phyloP scores from a whole-genome alignment of 2,888 invertebrate genomes.

The Pristionchus maxplancki region DNA sequence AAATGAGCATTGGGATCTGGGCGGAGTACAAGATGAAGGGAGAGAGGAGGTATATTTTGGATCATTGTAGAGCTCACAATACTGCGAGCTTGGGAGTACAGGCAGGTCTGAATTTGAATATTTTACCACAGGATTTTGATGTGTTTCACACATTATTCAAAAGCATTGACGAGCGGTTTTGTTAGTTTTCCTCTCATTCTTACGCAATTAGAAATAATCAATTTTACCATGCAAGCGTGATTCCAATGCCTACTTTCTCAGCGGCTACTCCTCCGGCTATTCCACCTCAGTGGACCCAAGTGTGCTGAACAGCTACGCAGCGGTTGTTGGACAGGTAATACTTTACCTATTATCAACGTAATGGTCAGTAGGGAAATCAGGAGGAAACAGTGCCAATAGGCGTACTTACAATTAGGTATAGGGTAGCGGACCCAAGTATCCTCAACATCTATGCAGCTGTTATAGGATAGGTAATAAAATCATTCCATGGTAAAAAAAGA shows the following conservation, averaged over 20 bases:
- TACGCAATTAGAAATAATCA: too few relatives aligned
- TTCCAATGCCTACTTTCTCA: too few relatives aligned
- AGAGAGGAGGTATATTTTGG: neutral
- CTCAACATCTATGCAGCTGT: constrained; percentile 87
- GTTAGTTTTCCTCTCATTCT: too few relatives aligned
- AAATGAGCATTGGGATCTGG: too few relatives aligned
- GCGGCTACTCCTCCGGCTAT: constrained; percentile 79
- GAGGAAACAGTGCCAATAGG: too few relatives aligned
- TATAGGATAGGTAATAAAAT: constrained; percentile 64
- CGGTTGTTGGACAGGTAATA: constrained; percentile 62
- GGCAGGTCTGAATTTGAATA: too few relatives aligned
- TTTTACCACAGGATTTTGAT: constrained; percentile 79
- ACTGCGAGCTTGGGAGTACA: neutral
- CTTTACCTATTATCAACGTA: too few relatives aligned
- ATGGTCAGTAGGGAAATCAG: too few relatives aligned
- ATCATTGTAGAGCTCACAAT: too few relatives aligned
- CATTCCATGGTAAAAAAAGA: too few relatives aligned
- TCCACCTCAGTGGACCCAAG: constrained; percentile 84
- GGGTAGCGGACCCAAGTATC: constrained; percentile 85
- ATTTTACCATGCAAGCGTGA: too few relatives aligned
- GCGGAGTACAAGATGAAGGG: neutral
- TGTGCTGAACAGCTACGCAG: constrained; percentile 88
- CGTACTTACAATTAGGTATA: too few relatives aligned
- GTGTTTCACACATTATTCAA: constrained; percentile 89
- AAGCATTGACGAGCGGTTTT: constrained; percentile 81